Conservation (phyloP, 2,888 invertebrate species). For the Drosophila multiciliata region DNA sequence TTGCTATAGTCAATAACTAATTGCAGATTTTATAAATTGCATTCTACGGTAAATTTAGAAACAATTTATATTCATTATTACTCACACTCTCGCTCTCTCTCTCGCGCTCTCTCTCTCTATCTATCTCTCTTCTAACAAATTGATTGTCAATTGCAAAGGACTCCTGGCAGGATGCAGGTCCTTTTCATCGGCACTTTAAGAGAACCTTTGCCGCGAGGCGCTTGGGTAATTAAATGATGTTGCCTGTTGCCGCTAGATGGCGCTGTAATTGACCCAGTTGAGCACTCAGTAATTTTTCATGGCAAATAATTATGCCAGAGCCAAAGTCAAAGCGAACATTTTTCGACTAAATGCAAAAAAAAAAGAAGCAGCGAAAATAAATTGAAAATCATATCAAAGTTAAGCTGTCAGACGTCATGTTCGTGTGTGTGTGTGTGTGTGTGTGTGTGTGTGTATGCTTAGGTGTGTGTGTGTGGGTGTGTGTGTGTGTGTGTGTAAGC, state of each 20-base stretch:
- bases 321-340: slow-evolving; percentile 49
- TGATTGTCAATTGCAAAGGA: background rate
- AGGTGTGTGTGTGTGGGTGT: slow-evolving; percentile 11
- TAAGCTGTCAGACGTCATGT: slow-evolving; percentile 33
- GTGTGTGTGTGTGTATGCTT: slow-evolving; percentile 1
- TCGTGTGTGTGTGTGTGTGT: background rate
- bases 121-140: slow-evolving; percentile 3
- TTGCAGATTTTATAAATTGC: background rate
- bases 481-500: slow-evolving; percentile 14
- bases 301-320: slow-evolving; percentile 61
- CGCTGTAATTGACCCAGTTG: slow-evolving; percentile 38
- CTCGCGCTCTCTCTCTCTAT: background rate
- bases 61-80: background rate
- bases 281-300: slow-evolving; percentile 57
- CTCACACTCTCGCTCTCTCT: too few species aligned
- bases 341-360: slow-evolving; percentile 48
- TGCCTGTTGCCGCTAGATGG: slow-evolving; percentile 47
- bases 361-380: slow-evolving; percentile 55
- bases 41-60: background rate
- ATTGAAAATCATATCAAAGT: slow-evolving; percentile 74
- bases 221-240: slow-evolving; percentile 49
- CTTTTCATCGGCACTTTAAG: slow-evolving; percentile 13
- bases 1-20: background rate
- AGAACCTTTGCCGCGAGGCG: slow-evolving; percentile 14
- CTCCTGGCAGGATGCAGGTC: slow-evolving; percentile 8